Percentiles rank a stretch among this genome's conserved stretches.
These are phyloP conservation scores for Zoanthus sociatus DNA, from an alignment of 92 coral and sea anemone genomes.

Conservation along the genomic window DNA sequence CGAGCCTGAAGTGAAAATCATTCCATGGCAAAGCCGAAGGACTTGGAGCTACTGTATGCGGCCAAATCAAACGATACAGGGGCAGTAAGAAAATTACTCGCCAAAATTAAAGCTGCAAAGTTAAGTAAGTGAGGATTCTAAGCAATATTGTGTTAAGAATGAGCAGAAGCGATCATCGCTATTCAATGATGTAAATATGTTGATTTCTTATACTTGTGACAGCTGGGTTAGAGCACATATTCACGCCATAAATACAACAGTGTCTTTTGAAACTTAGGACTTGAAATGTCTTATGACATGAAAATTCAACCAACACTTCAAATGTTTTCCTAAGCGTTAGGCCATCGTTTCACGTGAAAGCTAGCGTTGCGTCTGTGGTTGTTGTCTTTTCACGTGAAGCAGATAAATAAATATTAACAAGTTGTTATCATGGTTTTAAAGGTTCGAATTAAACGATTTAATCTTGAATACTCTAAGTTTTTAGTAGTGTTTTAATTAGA, in stretches of 20 bases:
- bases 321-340: conserved; percentile 1
- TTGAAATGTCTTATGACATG: neutral
- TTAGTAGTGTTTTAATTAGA: neutral
- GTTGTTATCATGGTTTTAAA: conserved; percentile 16
- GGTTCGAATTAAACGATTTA: conserved; percentile 14
- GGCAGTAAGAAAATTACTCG: conserved; percentile 77
- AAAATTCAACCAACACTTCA: neutral
- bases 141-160: neutral
- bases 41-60: conserved; percentile 92
- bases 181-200: neutral
- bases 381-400: conserved; percentile 24
- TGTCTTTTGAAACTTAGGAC: neutral
- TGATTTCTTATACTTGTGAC: neutral
- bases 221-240: neutral
- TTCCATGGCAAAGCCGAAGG: conserved; percentile 70
- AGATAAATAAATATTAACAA: conserved; percentile 25
- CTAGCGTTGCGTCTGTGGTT: neutral
- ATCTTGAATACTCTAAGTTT: neutral
- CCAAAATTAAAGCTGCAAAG: conserved; percentile 85
- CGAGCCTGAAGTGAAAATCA: neutral
- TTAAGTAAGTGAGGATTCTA: conserved; percentile 77
- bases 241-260: neutral
- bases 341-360: conserved; percentile 19
- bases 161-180: neutral
- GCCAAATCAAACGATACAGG: conserved; percentile 85